Base-by-base conservation (phyloP, 2,797 vertebrate species). In the Miichthys miiuy region DNA sequence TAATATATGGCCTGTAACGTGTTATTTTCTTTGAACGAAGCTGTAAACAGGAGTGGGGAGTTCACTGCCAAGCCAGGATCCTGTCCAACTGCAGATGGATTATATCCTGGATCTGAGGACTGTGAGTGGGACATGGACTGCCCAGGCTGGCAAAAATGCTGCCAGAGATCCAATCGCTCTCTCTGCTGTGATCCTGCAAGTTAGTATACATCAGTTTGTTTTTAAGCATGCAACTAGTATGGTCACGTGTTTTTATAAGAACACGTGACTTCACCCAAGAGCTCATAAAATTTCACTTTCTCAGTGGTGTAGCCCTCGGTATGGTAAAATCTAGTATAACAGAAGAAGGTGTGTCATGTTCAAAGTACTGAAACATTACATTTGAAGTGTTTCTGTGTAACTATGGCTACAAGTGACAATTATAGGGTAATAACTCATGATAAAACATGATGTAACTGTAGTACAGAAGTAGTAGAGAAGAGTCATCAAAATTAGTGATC, bases 61-160 rank as follows among this genome's bases (percentile, higher is more conserved):
- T 96, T 96, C 86, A 85, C 93, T 38, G 94, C 95, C 56, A 97
- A 95, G 83, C 97, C 96, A 27, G 97, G 97, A 77, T 75, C 70
- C 69, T 99, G 98, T 93, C 96, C 96, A 14, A 18, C 66, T 62
- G 44, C 68, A 60, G 23, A 90, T 84, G 81, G 82, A 76, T 30
- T 48, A 55, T 3, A 18, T 80, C 50, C 85, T 71, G 51, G 20
- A 6, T 71, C 58, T 71, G 62, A 75, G 23, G 64, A 55, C 5
- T 99, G 97, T 72, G 84, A 79, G 30, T 89, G 93, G 83, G 97
- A 99, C 71, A 77, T 89, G 5, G 96, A 98, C 88, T 99, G 98
- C 85, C 95, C 96, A 18, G 95, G 90, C 60, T 93, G 95, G 90
- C 94, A 96, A 87, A 99, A 98, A 90, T 99, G 98, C 93, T 99